Conservation (phyloP, 1,140 invertebrate species). For the Daktulosphaira vitifoliae region DNA sequence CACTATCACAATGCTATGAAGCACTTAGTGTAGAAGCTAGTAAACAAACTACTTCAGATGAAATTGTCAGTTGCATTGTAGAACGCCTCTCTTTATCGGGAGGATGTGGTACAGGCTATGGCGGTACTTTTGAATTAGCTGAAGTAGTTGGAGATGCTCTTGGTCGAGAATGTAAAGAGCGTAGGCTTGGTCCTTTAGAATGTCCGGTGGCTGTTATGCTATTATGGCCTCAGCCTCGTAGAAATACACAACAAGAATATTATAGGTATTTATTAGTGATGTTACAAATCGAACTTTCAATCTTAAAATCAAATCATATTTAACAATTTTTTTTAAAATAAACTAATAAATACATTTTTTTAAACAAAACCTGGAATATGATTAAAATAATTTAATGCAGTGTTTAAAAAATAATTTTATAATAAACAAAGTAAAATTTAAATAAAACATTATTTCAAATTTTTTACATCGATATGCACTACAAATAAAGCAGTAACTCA, state of each 20-base stretch:
- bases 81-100: constrained; percentile 61
- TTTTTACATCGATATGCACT: no score
- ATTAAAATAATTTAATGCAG: no score
- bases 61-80: constrained; percentile 79
- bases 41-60: constrained; percentile 79
- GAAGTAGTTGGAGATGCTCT: constrained; percentile 77
- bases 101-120: constrained; percentile 40
- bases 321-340: no score
- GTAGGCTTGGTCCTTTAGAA: constrained; percentile 72
- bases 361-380: no score
- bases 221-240: constrained; percentile 70
- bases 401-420: no score
- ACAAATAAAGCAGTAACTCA: no score
- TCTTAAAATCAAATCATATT: no score
- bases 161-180: constrained; percentile 83
- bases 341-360: no score
- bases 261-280: constrained; percentile 45
- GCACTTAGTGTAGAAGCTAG: constrained; percentile 84
- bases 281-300: no score
- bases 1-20: constrained; percentile 79
- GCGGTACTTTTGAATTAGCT: constrained; percentile 70
- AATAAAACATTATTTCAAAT: no score
- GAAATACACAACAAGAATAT: constrained; percentile 44
- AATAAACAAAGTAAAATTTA: no score
- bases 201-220: constrained; percentile 87